phyloP scores from a whole-genome alignment of 2,797 vertebrate genomes.

The Amphiprion clarkii region DNA sequence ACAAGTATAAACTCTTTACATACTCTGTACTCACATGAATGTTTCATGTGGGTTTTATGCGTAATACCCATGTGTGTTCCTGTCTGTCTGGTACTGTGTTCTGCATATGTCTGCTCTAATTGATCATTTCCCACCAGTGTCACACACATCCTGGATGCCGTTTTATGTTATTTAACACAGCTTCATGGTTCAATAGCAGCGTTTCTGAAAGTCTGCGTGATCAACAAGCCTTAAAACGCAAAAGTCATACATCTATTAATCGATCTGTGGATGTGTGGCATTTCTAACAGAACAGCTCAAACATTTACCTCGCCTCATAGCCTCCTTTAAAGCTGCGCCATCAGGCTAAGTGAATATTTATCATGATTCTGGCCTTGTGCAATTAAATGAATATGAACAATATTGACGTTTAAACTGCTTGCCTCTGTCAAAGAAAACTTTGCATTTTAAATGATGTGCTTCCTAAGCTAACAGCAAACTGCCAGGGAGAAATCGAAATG shows the following conservation, averaged over 20 bases:
- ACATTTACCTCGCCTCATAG: background rate
- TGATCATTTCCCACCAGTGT: background rate
- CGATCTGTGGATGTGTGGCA: background rate
- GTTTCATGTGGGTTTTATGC: background rate
- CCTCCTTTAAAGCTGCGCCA: background rate
- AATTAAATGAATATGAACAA: too few species aligned
- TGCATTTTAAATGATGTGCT: too few species aligned
- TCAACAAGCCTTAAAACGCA: background rate
- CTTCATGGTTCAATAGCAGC: background rate
- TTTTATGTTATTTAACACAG: background rate
- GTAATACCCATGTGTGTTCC: background rate
- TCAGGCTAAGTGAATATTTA: too few species aligned
- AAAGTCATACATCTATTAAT: background rate
- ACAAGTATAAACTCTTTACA: constrained; percentile 11
- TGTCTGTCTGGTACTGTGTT: background rate
- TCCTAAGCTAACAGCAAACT: too few species aligned
- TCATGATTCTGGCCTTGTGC: too few species aligned
- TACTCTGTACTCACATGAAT: background rate
- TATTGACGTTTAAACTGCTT: too few species aligned
- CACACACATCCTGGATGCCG: background rate
- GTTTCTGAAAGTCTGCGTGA: background rate
- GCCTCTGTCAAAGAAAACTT: too few species aligned
- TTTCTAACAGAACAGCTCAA: background rate
- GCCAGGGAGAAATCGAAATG: too few species aligned
- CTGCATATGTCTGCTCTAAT: background rate